Conservation (phyloP, 2,797 vertebrate species). For the Acipenser ruthenus region DNA sequence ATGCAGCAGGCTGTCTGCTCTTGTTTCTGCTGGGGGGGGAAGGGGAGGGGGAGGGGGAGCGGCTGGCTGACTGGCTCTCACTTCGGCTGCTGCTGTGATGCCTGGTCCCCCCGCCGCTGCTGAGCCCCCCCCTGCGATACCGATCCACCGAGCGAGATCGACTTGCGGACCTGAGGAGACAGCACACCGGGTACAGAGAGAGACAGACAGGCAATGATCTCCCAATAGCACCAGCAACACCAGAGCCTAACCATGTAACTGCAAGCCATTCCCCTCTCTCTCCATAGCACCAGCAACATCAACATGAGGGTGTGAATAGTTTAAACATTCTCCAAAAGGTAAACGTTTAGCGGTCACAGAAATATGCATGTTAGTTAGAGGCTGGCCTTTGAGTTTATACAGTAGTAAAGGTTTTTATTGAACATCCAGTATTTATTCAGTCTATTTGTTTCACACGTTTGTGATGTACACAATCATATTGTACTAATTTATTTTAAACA, state of each 20-base stretch:
- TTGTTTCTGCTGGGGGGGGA: constrained; percentile 52
- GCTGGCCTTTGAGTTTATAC: too few relatives aligned
- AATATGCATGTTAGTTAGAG: too few relatives aligned
- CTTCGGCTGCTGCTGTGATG: constrained; percentile 70
- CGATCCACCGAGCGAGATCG: constrained; percentile 70
- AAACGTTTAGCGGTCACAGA: too few relatives aligned
- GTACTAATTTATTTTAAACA: too few relatives aligned
- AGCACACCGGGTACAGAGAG: background rate
- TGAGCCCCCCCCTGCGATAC: constrained; percentile 56
- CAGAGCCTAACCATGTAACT: background rate
- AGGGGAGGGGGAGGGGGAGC: constrained; percentile 64
- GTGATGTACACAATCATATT: too few relatives aligned
- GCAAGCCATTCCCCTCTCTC: too few relatives aligned
- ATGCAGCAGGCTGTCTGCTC: constrained; percentile 52
- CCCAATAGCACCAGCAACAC: background rate
- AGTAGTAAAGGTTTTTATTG: too few relatives aligned
- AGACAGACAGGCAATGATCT: background rate
- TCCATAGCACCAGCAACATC: too few relatives aligned
- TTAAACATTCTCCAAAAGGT: too few relatives aligned
- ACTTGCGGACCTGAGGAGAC: constrained; percentile 49
- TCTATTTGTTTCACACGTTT: too few relatives aligned
- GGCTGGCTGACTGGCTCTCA: constrained; percentile 53
- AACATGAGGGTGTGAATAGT: too few relatives aligned
- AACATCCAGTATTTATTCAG: too few relatives aligned
- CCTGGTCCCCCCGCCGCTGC: constrained; percentile 51